These are phyloP conservation scores for Enteromius thamalakanensis DNA, from an alignment of 2,797 vertebrate species.

Conservation along the genomic window DNA sequence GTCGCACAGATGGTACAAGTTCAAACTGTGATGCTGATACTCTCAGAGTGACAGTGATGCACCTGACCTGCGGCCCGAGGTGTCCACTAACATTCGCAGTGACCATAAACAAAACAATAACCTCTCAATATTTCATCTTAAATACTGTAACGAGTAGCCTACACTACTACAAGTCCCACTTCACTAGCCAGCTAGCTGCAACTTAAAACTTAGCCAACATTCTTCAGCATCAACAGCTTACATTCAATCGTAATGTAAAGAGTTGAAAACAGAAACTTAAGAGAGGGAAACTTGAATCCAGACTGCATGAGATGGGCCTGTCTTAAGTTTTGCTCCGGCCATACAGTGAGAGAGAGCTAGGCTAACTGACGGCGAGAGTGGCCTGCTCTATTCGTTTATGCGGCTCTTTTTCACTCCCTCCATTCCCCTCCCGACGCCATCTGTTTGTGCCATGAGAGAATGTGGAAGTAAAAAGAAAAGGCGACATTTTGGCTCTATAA, in stretches of 20 bases:
- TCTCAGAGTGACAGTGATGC: not conserved
- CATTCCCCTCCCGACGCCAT: conserved; percentile 71
- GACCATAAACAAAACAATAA: not conserved
- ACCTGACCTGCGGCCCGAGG: not conserved
- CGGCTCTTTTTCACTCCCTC: conserved; percentile 70
- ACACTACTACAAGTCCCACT: conserved; percentile 40
- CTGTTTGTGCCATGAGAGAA: conserved; percentile 78
- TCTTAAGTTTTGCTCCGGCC: conserved; percentile 32
- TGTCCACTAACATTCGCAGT: not conserved
- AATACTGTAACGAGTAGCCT: conserved; percentile 30
- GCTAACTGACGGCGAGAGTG: conserved; percentile 64
- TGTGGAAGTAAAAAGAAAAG: conserved; percentile 74
- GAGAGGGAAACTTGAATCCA: conserved; percentile 24
- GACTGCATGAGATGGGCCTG: not conserved
- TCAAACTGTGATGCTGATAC: not conserved
- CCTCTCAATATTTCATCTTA: not conserved
- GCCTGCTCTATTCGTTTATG: conserved; percentile 74
- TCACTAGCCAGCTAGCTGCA: conserved; percentile 20
- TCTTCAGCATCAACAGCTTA: conserved; percentile 26
- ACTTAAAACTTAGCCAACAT: conserved; percentile 2
- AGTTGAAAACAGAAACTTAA: conserved; percentile 35
- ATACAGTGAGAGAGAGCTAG: conserved; percentile 35
- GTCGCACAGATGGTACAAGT: not conserved
- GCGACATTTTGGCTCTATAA: conserved; percentile 77
- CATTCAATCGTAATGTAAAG: conserved; percentile 6